Percentiles rank a stretch among this genome's conserved stretches.
These are phyloP conservation scores for Drosophila oshimai DNA, from an alignment of 1,140 invertebrate species.

Conservation along the genomic window DNA sequence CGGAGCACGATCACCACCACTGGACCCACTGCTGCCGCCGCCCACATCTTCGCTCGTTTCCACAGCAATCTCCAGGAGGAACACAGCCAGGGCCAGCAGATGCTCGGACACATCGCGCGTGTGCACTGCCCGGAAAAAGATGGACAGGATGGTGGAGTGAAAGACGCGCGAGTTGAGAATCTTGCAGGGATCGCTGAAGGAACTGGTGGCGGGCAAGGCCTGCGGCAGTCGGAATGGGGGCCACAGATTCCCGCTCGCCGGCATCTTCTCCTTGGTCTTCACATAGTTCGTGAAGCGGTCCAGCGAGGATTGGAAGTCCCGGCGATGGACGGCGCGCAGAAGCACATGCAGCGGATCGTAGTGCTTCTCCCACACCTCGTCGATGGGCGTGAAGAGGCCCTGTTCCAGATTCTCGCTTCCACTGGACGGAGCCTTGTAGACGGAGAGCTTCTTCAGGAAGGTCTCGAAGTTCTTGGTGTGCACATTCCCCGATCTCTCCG, in stretches of 20 bases:
- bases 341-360: slow-evolving; percentile 97
- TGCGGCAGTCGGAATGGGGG: slow-evolving; percentile 90
- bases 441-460: slow-evolving; percentile 87
- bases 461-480: slow-evolving; percentile 95
- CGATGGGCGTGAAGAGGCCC: slow-evolving; percentile 95
- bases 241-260: slow-evolving; percentile 88
- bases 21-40: not conserved
- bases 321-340: slow-evolving; percentile 93
- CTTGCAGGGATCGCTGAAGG: slow-evolving; percentile 89
- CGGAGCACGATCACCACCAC: not conserved
- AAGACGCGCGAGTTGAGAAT: slow-evolving; percentile 90
- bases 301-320: slow-evolving; percentile 97
- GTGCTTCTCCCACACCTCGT: slow-evolving; percentile 93
- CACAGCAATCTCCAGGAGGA: slow-evolving; percentile 93
- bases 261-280: slow-evolving; percentile 87
- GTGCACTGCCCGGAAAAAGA: slow-evolving; percentile 92
- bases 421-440: slow-evolving; percentile 84
- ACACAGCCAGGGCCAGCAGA: slow-evolving; percentile 92
- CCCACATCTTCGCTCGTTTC: slow-evolving; percentile 85
- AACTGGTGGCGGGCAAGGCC: slow-evolving; percentile 84
- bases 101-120: slow-evolving; percentile 91
- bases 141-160: slow-evolving; percentile 92
- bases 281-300: slow-evolving; percentile 93
- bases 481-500: slow-evolving; percentile 95
- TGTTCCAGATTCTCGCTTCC: slow-evolving; percentile 92